Evolutionary conservation across 2,888 invertebrate genomes (phyloP).

Genomic region (Microplitis deprimator): DNA sequence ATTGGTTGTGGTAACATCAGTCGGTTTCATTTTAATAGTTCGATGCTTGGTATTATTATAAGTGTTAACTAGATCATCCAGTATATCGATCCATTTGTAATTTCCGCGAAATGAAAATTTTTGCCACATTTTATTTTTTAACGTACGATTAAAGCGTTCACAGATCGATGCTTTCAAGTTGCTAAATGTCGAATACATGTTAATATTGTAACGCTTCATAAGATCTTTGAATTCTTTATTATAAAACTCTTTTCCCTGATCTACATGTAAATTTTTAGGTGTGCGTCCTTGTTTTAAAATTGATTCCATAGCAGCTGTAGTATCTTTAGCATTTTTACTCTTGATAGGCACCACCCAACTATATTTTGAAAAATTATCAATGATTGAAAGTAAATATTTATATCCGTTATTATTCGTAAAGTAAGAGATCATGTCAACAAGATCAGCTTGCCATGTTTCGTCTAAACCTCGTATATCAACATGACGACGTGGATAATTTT

Average conservation of each 20-base stretch:
- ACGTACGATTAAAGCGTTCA: too few relatives aligned
- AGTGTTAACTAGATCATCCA: too few relatives aligned
- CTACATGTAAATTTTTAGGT: conserved; percentile 4
- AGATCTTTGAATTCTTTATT: too few relatives aligned
- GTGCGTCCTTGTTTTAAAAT: conserved; percentile 28
- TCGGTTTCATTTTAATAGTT: too few relatives aligned
- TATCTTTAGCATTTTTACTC: conserved; percentile 58
- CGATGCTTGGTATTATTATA: too few relatives aligned
- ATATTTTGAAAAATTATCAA: conserved; percentile 1
- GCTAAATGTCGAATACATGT: too few relatives aligned
- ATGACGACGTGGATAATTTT: not conserved
- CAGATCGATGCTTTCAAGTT: fast-evolving
- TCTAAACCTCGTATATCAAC: conserved; percentile 64
- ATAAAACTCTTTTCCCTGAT: too few relatives aligned
- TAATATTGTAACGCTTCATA: too few relatives aligned
- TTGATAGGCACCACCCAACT: conserved; percentile 56
- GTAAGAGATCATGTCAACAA: conserved; percentile 63
- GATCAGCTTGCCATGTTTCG: conserved; percentile 70
- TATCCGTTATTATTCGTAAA: conserved; percentile 58
- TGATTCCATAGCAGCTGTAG: conserved; percentile 45
- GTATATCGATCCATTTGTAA: too few relatives aligned
- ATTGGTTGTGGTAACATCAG: too few relatives aligned
- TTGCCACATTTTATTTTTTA: too few relatives aligned
- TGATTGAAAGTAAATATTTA: conserved; percentile 61
- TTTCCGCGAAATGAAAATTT: too few relatives aligned